A percentile compares a stretch with the other conserved stretches of the same genome.
These are phyloP conservation scores for Sesia apiformis DNA, from an alignment of 2,888 invertebrate species.

Conservation along the genomic window DNA sequence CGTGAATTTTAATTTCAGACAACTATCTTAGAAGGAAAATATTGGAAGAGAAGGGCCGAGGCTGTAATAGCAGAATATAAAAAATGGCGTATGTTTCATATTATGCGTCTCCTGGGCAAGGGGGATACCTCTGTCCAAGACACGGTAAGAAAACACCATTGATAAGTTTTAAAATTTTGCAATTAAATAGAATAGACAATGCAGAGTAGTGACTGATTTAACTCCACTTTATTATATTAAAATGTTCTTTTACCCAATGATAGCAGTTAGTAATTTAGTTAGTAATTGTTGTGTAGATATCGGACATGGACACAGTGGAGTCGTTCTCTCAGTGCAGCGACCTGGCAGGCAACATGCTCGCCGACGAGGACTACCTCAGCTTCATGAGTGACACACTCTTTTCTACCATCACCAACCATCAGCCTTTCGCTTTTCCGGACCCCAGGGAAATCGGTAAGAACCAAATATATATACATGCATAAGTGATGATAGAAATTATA, in stretches of 20 bases:
- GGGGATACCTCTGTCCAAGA: conserved; percentile 83
- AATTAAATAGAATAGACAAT: neutral
- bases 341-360: conserved; percentile 82
- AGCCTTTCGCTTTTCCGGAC: conserved; percentile 97
- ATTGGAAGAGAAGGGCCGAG: conserved; percentile 98
- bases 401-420: conserved; percentile 86
- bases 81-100: conserved; percentile 96
- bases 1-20: conserved; percentile 76
- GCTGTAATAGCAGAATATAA: conserved; percentile 99
- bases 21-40: conserved; percentile 98
- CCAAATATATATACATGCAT: too few species aligned
- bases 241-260: too few species aligned
- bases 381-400: conserved; percentile 93
- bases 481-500: too few species aligned
- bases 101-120: conserved; percentile 85
- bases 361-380: conserved; percentile 90
- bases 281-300: conserved; percentile 61
- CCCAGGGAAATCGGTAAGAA: conserved; percentile 93
- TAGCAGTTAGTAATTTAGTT: neutral
- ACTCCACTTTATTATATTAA: too few species aligned
- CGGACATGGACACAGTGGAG: conserved; percentile 82
- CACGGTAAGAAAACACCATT: conserved; percentile 72
- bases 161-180: neutral
- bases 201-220: neutral
- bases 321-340: conserved; percentile 81